Evolutionary conservation across 2,888 invertebrate genomes (phyloP), one percentile per base, ranked within the genome.

Genomic region (Tenthredo notha): DNA sequence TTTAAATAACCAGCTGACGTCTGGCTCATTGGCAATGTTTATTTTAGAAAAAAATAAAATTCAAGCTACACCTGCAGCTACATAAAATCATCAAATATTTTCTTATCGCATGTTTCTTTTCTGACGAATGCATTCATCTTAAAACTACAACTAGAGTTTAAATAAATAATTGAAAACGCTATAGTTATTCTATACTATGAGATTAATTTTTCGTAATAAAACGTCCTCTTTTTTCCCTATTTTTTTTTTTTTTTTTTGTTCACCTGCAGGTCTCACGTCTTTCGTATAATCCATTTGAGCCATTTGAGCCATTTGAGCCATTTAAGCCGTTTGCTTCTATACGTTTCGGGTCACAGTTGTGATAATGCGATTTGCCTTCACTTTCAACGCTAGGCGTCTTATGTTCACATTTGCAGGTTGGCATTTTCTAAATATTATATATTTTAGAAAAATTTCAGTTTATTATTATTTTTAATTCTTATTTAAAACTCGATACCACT

Each of bases 241-340:
- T 43, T 12, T 12, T 12, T 10, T 43, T 43, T 43, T 3, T 43
- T 10, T 77, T 29, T 4, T 29, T 29, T 29, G 12, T 50, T 37
- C 50, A 77, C 25, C 50, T 67, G 67, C 54, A 54, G 54, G 12
- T 54, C 50, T 54, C 50, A 3, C 7, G 29, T 29, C 18, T 21
- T 6, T 18, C 54, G 77, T n/a, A 33, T 18, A 54, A 77, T 77
- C 77, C 77, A 33, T 47, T 77, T 67, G 67, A 67, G 33, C 6
- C 77, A 33, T 47, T 77, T 67, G 67, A 67, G 33, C 6, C 77
- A 33, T 47, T 77, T 67, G 67, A 33, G 29, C 5, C 29, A 12
- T 67, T 67, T 4, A 12, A 67, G 29, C 9, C 40, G 25, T n/a
- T 61, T 3, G 21, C 6, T 80, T 43, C 80, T 21, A 61, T 80